phyloP scores from a whole-genome alignment of 1,140 invertebrate genomes.

The Palaemon carinicauda region DNA sequence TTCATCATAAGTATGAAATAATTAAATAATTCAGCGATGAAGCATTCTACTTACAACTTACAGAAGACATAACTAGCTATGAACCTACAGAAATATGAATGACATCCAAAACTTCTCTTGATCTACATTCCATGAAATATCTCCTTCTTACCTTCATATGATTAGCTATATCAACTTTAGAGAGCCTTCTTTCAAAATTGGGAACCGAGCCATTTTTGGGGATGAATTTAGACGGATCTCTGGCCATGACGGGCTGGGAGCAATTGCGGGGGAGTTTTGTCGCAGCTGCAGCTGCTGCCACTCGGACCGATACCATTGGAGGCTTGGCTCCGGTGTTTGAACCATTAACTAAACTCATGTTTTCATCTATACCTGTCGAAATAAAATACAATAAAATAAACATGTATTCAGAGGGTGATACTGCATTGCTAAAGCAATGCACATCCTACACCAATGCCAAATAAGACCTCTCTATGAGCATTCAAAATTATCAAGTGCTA shows the following conservation, averaged over 20 bases:
- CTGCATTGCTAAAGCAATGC: no score
- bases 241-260: slow-evolving; percentile 77
- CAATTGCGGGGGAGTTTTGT: slow-evolving; percentile 78
- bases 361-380: slow-evolving; percentile 22
- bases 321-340: not conserved
- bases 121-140: no score
- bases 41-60: not conserved
- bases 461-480: no score
- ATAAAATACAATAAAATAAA: not conserved
- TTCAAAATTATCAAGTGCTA: no score
- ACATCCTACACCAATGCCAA: no score
- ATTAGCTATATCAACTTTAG: slow-evolving; percentile 45
- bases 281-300: not conserved
- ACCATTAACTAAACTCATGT: not conserved
- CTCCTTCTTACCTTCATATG: slow-evolving; percentile 45
- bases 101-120: not conserved
- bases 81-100: not conserved
- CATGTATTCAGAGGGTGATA: not conserved
- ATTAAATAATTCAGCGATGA: no score
- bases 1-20: no score
- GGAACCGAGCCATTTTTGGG: slow-evolving; percentile 89
- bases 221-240: slow-evolving; percentile 65
- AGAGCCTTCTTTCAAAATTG: slow-evolving; percentile 78
- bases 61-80: not conserved
- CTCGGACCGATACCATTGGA: not conserved